Evolutionary conservation across 2,888 invertebrate genomes (phyloP).

Genomic region (Melinaea menophilus): DNA sequence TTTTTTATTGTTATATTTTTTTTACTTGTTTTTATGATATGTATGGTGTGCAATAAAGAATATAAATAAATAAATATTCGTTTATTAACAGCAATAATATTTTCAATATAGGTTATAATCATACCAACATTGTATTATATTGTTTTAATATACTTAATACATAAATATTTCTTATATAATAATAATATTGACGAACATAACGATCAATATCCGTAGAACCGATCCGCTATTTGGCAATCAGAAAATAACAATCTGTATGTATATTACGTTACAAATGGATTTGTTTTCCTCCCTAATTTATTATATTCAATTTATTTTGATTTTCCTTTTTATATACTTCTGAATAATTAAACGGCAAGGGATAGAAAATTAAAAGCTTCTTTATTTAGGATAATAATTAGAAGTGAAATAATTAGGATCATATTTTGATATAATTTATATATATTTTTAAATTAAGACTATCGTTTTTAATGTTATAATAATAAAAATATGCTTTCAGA

Average conservation of each 20-base stretch:
- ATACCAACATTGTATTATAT: too few relatives aligned
- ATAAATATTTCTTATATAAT: neutral
- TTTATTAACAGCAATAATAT: too few relatives aligned
- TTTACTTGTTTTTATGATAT: too few relatives aligned
- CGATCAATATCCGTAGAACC: neutral
- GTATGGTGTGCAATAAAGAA: too few relatives aligned
- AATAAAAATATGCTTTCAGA: too few relatives aligned
- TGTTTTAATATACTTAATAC: too few relatives aligned
- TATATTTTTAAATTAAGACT: too few relatives aligned
- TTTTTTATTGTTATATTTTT: too few relatives aligned
- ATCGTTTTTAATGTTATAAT: too few relatives aligned
- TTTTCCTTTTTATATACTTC: conserved; percentile 4
- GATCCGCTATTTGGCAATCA: neutral
- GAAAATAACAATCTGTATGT: conserved; percentile 7
- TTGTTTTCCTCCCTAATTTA: conserved; percentile 4
- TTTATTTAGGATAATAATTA: neutral
- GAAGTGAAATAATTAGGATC: neutral
- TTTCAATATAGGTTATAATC: too few relatives aligned
- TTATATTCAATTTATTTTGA: conserved; percentile 3
- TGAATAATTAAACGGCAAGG: conserved; percentile 4
- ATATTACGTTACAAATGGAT: conserved; percentile 6
- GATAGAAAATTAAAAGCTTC: neutral
- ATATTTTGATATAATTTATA: neutral
- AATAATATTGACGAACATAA: neutral
- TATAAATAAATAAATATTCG: too few relatives aligned